Percentiles rank a stretch among this genome's conserved stretches.
Conservation (phyloP, 1,140 invertebrate genomes). For the Thalassaphorura encarpata region DNA sequence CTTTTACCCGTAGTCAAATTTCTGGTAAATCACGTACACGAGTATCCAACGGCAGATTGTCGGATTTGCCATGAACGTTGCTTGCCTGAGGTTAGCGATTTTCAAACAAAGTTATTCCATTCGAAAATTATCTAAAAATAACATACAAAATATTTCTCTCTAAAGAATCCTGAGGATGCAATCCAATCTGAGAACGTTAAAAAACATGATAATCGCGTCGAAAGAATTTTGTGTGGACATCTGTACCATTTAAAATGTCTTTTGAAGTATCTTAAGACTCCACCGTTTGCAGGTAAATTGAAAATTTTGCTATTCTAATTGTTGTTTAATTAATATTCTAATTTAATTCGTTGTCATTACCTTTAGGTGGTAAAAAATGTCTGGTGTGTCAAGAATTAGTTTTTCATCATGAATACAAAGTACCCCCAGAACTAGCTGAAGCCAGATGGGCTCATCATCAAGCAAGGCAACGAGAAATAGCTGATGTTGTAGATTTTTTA, state of each 20-base stretch:
- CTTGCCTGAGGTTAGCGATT: constrained; percentile 49
- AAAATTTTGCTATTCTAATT: constrained; percentile 2
- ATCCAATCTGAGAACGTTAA: constrained; percentile 48
- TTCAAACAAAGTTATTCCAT: constrained; percentile 31
- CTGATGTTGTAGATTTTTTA: constrained; percentile 62
- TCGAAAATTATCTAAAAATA: neutral
- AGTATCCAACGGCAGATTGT: constrained; percentile 51
- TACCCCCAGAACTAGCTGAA: constrained; percentile 59
- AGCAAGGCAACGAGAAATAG: constrained; percentile 58
- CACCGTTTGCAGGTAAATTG: constrained; percentile 59
- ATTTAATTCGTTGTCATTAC: constrained; percentile 27
- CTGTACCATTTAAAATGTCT: constrained; percentile 62
- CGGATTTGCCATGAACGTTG: constrained; percentile 51
- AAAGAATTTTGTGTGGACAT: constrained; percentile 65
- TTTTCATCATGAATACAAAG: constrained; percentile 63
- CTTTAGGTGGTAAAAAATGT: constrained; percentile 54
- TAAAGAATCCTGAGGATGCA: constrained; percentile 36
- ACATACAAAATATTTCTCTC: no score
- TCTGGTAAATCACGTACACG: constrained; percentile 48
- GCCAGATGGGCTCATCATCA: constrained; percentile 67
- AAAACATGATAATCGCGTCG: constrained; percentile 51
- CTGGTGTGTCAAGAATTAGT: constrained; percentile 51
- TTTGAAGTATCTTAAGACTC: constrained; percentile 59
- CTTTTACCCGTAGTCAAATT: constrained; percentile 50
- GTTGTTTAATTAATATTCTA: constrained; percentile 12